These are phyloP conservation scores for Melangyna quadrimaculata DNA, from an alignment of 2,888 invertebrate genomes.

Conservation along the genomic window DNA sequence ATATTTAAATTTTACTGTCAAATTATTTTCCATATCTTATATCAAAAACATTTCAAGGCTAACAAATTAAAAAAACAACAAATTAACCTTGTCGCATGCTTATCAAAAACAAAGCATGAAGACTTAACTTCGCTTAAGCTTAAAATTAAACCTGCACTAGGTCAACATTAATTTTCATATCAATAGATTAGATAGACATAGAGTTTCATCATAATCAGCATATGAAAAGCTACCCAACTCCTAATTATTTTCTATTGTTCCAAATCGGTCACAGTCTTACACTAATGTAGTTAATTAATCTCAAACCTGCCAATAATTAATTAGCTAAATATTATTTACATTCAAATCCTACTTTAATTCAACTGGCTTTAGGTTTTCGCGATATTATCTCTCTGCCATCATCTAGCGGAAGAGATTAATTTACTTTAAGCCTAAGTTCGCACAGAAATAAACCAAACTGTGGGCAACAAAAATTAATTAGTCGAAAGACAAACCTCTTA, in stretches of 20 bases:
- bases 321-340: conserved; percentile 13
- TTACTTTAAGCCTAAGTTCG: background rate
- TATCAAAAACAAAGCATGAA: conserved; percentile 17
- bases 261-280: conserved; percentile 25
- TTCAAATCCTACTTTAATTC: background rate
- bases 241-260: conserved; percentile 21
- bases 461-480: conserved; percentile 9
- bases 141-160: conserved; percentile 12
- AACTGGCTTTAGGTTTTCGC: background rate
- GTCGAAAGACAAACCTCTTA: conserved; percentile 13
- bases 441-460: background rate
- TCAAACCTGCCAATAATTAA: background rate
- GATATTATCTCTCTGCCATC: background rate
- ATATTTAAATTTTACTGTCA: background rate
- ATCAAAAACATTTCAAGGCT: background rate
- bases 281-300: conserved; percentile 13
- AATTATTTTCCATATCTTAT: background rate
- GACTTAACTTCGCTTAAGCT: background rate
- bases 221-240: conserved; percentile 13
- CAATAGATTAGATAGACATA: background rate
- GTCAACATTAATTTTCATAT: conserved; percentile 22
- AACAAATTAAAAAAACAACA: background rate
- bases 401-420: conserved; percentile 43
- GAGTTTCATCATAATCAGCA: conserved; percentile 11
- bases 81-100: conserved; percentile 8